A percentile compares a stretch with the other conserved stretches of the same genome.
phyloP scores from a whole-genome alignment of 2,888 invertebrate genomes.

The Agrotis puta region DNA sequence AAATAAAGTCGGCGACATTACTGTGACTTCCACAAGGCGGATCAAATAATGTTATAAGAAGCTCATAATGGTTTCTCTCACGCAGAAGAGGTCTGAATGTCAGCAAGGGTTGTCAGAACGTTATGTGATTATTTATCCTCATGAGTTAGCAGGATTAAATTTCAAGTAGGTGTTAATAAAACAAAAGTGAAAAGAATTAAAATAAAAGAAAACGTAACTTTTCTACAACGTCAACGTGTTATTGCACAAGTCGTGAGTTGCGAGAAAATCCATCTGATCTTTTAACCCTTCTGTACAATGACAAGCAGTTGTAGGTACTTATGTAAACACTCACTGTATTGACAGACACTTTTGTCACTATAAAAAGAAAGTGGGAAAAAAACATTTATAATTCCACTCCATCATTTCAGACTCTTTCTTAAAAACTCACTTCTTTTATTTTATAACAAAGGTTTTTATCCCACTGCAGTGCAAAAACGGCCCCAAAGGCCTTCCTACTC shows the following conservation, averaged over 20 bases:
- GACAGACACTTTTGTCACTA: conserved; percentile 13
- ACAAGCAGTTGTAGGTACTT: conserved; percentile 11
- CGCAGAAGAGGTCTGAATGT: too few relatives aligned
- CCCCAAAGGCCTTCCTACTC: too few relatives aligned
- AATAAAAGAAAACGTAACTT: conserved; percentile 31
- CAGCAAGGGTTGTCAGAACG: too few relatives aligned
- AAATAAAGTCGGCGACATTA: too few relatives aligned
- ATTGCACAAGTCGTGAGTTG: conserved; percentile 46
- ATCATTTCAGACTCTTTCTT: background rate
- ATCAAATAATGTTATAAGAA: background rate
- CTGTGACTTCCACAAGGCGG: too few relatives aligned
- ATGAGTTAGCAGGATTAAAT: background rate
- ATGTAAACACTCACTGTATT: conserved; percentile 17
- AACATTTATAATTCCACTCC: background rate
- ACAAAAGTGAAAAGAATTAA: conserved; percentile 16
- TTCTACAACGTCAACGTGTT: conserved; percentile 34
- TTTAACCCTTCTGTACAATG: conserved; percentile 42
- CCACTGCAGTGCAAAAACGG: background rate
- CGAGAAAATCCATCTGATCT: conserved; percentile 48
- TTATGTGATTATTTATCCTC: background rate
- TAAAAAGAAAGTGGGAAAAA: conserved; percentile 12
- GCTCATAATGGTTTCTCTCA: too few relatives aligned
- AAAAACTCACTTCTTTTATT: background rate
- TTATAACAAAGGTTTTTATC: background rate
- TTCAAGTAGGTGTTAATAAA: background rate